Base-by-base conservation (phyloP, 2,888 invertebrate genomes). In the Dioctria rufipes region DNA sequence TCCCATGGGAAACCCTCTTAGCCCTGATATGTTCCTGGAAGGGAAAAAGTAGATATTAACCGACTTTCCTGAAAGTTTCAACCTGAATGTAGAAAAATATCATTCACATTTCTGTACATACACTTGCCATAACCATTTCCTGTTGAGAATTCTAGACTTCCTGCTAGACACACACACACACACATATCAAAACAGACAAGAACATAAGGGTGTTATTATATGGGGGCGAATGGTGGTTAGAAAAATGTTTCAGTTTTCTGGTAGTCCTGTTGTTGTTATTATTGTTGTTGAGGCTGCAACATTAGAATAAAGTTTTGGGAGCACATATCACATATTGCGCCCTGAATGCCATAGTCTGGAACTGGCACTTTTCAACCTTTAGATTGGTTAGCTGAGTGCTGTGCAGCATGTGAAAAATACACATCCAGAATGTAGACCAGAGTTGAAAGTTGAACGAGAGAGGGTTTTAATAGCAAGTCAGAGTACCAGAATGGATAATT, bases 401-500 rank as follows among this genome's bases (percentile, higher is more conserved):
- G 43, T 25, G 43, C 40, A 37, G 65, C 8, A 11, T 5, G 3
- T 5, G 40, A 65, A 9, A 40, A 39, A 13, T 25, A 25, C 25
- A 25, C 25, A 25, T 25, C 25, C 25, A 25, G 25, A 25, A 25
- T 25, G 25, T 25, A 25, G 25, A 25, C 25, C 25, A 39, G 6
- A 39, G 39, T 40, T 60, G 5, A n/a, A 58, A 60, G 43, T 5
- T 40, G 9, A 25, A 39, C 42, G 13, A 61, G 60, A 63, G 61
- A 61, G 60, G 77, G 61, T 61, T 63, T 77, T 77, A 77, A 77
- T 77, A 77, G 77, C 49, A 77, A 77, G 77, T 77, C 77, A 77
- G 77, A 77, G 49, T 77, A 63, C 61, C 63, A 46, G 77, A 77
- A 77, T 77, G 77, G 77, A 77, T 77, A 77, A 77, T 77, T 77